A percentile compares a stretch with the other conserved stretches of the same genome.
Conservation (phyloP, 2,888 invertebrate genomes). For the Drosophila limbata region DNA sequence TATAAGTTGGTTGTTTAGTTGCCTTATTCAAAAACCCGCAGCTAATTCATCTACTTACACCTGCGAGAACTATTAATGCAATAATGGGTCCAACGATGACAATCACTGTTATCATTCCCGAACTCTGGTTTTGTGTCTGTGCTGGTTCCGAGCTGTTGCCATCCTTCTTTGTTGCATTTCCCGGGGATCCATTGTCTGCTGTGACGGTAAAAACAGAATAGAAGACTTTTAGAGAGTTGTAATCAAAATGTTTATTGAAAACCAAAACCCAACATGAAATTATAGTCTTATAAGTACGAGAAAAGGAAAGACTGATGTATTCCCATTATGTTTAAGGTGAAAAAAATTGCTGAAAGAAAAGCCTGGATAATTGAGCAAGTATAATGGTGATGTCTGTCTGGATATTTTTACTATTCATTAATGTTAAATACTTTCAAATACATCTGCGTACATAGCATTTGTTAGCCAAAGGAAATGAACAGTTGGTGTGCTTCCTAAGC, state of each 20-base stretch:
- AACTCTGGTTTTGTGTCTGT: constrained; percentile 86
- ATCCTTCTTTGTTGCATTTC: constrained; percentile 74
- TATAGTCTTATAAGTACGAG: background rate
- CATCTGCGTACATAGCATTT: no score
- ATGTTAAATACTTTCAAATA: background rate
- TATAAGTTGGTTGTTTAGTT: constrained; percentile 14
- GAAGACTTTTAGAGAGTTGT: background rate
- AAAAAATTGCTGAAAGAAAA: background rate
- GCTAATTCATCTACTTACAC: constrained; percentile 39
- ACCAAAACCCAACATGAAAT: constrained; percentile 20
- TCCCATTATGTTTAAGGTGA: background rate
- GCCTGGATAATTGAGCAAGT: background rate
- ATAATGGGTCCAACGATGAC: constrained; percentile 87
- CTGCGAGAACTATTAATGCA: constrained; percentile 44
- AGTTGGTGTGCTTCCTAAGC: background rate
- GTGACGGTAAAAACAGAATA: constrained; percentile 12
- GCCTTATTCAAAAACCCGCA: background rate
- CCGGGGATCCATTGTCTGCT: constrained; percentile 74
- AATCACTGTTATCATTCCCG: constrained; percentile 91
- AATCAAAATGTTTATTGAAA: constrained; percentile 1
- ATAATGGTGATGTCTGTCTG: background rate
- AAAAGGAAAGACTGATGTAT: background rate
- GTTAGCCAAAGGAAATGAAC: no score
- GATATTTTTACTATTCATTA: background rate
- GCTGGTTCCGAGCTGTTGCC: constrained; percentile 34